phyloP scores from a whole-genome alignment of 2,113 vertebrate species.

The Vanacampus margaritifer region DNA sequence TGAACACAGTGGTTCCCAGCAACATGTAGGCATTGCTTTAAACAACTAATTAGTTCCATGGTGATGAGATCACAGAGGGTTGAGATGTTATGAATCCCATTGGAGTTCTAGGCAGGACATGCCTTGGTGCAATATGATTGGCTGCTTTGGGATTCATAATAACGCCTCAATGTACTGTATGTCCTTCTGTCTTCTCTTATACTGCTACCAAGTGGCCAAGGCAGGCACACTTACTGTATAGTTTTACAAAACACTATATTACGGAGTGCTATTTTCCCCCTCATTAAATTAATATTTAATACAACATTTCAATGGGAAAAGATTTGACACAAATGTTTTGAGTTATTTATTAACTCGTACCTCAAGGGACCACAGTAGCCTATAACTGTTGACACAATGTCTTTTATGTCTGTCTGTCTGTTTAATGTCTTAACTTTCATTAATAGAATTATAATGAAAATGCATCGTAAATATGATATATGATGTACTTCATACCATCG shows the following conservation, averaged over 20 bases:
- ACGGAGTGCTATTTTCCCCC: too few relatives aligned
- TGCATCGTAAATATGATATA: slow-evolving; percentile 12
- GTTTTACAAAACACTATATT: too few relatives aligned
- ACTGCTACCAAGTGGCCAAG: too few relatives aligned
- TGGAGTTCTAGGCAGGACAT: neutral
- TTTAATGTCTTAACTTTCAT: slow-evolving; percentile 64
- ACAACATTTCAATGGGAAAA: too few relatives aligned
- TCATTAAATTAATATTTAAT: too few relatives aligned
- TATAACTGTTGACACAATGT: slow-evolving; percentile 42
- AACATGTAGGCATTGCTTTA: too few relatives aligned
- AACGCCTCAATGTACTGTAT: too few relatives aligned
- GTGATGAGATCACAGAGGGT: neutral
- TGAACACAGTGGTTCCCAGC: too few relatives aligned
- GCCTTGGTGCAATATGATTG: neutral
- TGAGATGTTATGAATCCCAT: neutral
- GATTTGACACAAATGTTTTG: too few relatives aligned
- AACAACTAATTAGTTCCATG: neutral
- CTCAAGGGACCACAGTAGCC: neutral
- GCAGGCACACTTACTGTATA: too few relatives aligned
- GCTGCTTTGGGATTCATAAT: neutral
- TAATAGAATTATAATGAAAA: slow-evolving; percentile 45
- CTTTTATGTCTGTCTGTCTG: slow-evolving; percentile 48
- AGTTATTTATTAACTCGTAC: neutral
- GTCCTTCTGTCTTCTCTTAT: too few relatives aligned
- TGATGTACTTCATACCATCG: too few relatives aligned